Conservation (phyloP, 2,797 vertebrate genomes). For the Catamblyrhynchus diadema region DNA sequence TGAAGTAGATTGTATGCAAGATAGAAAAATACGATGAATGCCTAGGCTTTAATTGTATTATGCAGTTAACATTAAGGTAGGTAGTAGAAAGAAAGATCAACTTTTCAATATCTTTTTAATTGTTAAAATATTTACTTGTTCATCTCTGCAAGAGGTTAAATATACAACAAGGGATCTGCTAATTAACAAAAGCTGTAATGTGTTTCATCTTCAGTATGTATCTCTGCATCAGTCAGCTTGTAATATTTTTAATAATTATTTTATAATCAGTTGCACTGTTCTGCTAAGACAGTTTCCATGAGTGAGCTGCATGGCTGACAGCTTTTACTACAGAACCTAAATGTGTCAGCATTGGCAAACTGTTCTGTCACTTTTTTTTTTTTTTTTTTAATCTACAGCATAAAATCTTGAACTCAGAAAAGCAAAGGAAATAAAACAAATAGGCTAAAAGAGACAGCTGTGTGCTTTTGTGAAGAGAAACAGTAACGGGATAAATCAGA, state of each 20-base stretch:
- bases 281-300: background rate
- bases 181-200: background rate
- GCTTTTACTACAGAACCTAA: background rate
- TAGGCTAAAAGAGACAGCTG: background rate
- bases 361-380: background rate
- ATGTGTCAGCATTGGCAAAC: background rate
- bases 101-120: slow-evolving; percentile 15
- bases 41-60: background rate
- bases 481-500: background rate
- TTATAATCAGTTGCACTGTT: background rate
- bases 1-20: background rate
- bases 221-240: background rate
- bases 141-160: background rate
- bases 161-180: background rate
- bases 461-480: background rate
- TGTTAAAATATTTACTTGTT: slow-evolving; percentile 19
- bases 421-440: background rate
- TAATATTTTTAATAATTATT: background rate
- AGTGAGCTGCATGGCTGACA: background rate
- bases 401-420: background rate
- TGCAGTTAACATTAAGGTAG: background rate
- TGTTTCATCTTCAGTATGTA: background rate
- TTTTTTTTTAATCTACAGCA: background rate
- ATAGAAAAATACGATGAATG: background rate
- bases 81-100: background rate